A percentile compares a stretch with the other conserved stretches of the same genome.
phyloP scores from a whole-genome alignment of 2,113 vertebrate species.

The Sporophila hypoxantha region DNA sequence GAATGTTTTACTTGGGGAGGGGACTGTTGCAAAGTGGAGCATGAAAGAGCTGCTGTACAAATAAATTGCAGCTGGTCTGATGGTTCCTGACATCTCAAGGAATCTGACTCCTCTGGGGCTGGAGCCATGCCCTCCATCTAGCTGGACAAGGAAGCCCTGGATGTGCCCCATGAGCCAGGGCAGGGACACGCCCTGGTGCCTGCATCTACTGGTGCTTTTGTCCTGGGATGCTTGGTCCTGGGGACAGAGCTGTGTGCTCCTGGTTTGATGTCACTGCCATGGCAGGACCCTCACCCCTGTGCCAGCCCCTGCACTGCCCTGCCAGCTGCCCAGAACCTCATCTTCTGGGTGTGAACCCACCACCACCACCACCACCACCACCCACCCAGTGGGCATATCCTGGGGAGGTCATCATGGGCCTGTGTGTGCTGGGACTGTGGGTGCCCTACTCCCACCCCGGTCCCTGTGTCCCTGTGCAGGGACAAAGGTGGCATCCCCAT shows the following conservation, averaged over 20 bases:
- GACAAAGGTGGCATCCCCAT: neutral
- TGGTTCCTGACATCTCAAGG: neutral
- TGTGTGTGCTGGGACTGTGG: neutral
- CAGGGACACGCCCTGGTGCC: neutral
- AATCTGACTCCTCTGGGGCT: neutral
- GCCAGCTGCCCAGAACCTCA: neutral
- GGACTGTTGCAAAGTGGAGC: neutral
- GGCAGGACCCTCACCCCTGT: neutral
- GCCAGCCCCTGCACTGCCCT: neutral
- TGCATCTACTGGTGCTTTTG: rapidly evolving
- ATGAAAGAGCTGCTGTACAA: neutral
- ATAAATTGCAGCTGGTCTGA: neutral
- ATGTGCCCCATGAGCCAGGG: neutral
- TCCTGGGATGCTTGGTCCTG: neutral
- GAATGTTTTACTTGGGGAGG: neutral
- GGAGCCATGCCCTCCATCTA: neutral
- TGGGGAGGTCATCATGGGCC: rapidly evolving
- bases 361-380: neutral
- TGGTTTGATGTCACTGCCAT: neutral
- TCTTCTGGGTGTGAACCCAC: neutral
- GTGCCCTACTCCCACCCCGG: neutral
- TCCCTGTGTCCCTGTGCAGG: neutral
- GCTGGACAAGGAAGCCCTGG: neutral
- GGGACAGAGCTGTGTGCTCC: neutral
- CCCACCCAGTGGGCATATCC: neutral